Conservation (phyloP, 2,797 vertebrate species). For the Octomys mimax region DNA sequence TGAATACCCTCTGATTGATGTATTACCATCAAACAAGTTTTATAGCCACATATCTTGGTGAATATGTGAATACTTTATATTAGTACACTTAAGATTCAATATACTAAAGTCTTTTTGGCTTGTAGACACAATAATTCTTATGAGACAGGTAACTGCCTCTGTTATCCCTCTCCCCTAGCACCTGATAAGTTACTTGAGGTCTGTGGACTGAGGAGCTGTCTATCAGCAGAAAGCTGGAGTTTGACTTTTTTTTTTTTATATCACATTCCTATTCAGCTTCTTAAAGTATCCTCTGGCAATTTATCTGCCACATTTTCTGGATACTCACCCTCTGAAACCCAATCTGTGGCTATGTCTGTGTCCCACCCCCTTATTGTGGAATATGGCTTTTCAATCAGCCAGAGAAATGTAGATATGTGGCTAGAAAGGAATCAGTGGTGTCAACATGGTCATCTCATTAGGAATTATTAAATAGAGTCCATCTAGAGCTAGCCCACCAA, state of each 20-base stretch:
- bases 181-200: not conserved
- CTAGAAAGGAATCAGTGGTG: not conserved
- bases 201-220: not conserved
- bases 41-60: not conserved
- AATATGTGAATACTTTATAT: not conserved
- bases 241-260: not conserved
- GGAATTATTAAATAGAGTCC: not conserved
- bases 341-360: not conserved
- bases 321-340: not conserved
- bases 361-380: not conserved
- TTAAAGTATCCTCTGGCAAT: not conserved
- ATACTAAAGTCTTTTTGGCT: conserved; percentile 6
- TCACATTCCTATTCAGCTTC: conserved; percentile 1
- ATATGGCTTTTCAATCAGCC: not conserved
- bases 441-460: not conserved
- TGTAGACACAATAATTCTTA: not conserved
- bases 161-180: not conserved
- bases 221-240: conserved; percentile 1
- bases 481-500: not conserved
- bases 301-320: conserved; percentile 4
- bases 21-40: not conserved
- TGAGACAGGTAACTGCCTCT: not conserved
- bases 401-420: not conserved
- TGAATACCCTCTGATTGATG: not conserved
- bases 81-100: conserved; percentile 22